A percentile compares a stretch with the other conserved stretches of the same genome.
Evolutionary conservation across 2,113 vertebrate genomes (phyloP).

Genomic region (Nibea coibor): DNA sequence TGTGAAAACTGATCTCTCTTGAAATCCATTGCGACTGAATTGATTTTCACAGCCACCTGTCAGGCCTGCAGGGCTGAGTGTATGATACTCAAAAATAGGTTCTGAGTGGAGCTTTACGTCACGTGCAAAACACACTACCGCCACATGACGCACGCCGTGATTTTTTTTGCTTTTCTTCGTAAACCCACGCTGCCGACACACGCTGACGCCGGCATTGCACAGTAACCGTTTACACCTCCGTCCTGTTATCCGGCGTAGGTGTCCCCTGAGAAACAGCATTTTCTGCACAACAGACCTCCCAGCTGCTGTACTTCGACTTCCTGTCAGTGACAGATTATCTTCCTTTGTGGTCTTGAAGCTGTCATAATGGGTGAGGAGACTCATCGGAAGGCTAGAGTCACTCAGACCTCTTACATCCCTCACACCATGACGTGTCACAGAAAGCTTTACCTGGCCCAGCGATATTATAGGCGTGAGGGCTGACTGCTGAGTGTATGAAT

Average conservation of each 20-base stretch:
- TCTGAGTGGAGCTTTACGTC: slow-evolving; percentile 65
- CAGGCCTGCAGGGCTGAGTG: slow-evolving; percentile 44
- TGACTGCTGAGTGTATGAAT: slow-evolving; percentile 6
- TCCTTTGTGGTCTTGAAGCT: slow-evolving; percentile 23
- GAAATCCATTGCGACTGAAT: slow-evolving; percentile 6
- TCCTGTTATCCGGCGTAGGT: slow-evolving; percentile 31
- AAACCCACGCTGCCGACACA: slow-evolving; percentile 10
- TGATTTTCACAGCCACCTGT: slow-evolving; percentile 57
- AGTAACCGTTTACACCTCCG: slow-evolving; percentile 30
- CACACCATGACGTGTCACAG: slow-evolving; percentile 11
- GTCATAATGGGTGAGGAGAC: slow-evolving; percentile 39
- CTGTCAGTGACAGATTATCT: slow-evolving; percentile 27
- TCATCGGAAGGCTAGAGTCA: slow-evolving; percentile 16
- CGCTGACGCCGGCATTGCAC: slow-evolving; percentile 14
- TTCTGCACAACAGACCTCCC: slow-evolving; percentile 29
- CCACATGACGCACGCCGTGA: slow-evolving; percentile 63
- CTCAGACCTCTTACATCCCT: slow-evolving; percentile 18
- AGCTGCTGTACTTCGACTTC: slow-evolving; percentile 32
- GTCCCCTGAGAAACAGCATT: slow-evolving; percentile 34
- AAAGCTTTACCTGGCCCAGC: slow-evolving; percentile 4
- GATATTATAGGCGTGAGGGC: slow-evolving; percentile 17
- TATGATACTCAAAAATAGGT: slow-evolving; percentile 69
- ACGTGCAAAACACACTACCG: slow-evolving; percentile 68
- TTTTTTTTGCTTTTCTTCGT: slow-evolving; percentile 1
- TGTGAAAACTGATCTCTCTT: slow-evolving; percentile 19